Evolutionary conservation across 2,888 invertebrate genomes (phyloP), one percentile per base, ranked within the genome.

Genomic region (Cataglyphis albicans): DNA sequence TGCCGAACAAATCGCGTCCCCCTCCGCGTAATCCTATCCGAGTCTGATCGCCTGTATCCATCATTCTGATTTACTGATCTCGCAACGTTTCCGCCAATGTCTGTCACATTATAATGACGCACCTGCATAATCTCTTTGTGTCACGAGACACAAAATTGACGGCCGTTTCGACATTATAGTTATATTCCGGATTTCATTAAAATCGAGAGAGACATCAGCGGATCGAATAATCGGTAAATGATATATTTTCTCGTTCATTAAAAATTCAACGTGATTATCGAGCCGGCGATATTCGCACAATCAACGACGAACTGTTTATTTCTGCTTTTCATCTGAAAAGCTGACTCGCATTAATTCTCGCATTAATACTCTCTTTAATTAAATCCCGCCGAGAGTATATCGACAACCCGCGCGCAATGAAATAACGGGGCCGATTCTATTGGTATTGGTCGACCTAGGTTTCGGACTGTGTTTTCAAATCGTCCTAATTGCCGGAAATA

Each of bases 1-100:
- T 89, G 86, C 86, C 87, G 89, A 88, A 90, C 90, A 90, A 90
- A 90, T 90, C 90, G 86, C 85, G 82, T 88, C 85, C 44, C 83
- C 80, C 81, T 29, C 32, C 18, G 67, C 48, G 84, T 89, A 90
- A 90, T 89, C 90, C 90, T 85, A 90, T 86, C 83, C 85, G 68
- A 84, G 83, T 73, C 86, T 61, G 84, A 87, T 87, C 87, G 84
- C 38, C 75, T 57, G 82, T 87, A 90, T 90, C 86, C 90, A 90
- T 90, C 90, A 90, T 88, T 83, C 86, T 75, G 89, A 89, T 90
- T 90, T 88, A 88, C 35, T 85, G 90, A 89, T 88, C 86, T 52
- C 73, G 73, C 70, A 84, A 63, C 63, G 55, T 72, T 74, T 83
- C 65, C 63, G 72, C 15, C 64, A 76, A 35, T 72, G 74, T 12